phyloP scores from a whole-genome alignment of 1,140 invertebrate genomes.

The Radopholus similis region DNA sequence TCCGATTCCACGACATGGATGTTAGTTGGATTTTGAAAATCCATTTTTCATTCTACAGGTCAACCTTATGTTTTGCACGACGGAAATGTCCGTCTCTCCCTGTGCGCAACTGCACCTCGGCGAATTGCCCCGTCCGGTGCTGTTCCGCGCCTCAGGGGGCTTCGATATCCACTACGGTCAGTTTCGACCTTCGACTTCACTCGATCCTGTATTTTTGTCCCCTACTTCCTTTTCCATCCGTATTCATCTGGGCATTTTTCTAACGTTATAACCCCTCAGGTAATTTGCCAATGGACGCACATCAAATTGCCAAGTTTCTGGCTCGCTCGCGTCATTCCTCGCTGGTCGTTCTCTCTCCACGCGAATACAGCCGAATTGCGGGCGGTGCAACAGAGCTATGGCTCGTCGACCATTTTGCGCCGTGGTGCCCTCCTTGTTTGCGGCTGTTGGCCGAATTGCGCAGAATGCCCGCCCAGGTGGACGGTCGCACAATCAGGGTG shows the following conservation, averaged over 20 bases:
- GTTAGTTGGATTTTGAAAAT: too few species aligned
- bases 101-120: constrained; percentile 65
- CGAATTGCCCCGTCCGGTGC: constrained; percentile 71
- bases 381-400: constrained; percentile 62
- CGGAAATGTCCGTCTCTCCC: constrained; percentile 54
- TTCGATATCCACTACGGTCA: constrained; percentile 71
- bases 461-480: constrained; percentile 66
- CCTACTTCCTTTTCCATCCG: background rate
- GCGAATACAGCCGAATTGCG: constrained; percentile 64
- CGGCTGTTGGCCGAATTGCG: constrained; percentile 71
- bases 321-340: constrained; percentile 67
- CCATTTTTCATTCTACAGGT: too few species aligned
- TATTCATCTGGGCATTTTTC: background rate
- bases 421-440: constrained; percentile 78
- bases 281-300: constrained; percentile 63
- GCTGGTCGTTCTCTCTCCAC: constrained; percentile 65
- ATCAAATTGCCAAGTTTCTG: constrained; percentile 71
- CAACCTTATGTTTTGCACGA: too few species aligned
- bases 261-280: background rate
- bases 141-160: constrained; percentile 71
- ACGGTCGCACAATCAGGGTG: constrained; percentile 63
- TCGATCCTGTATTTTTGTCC: background rate
- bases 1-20: constrained; percentile 1
- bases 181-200: constrained; percentile 24
- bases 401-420: constrained; percentile 77